Conservation (phyloP, 2,888 invertebrate genomes). For the Arrhopalites spinosus region DNA sequence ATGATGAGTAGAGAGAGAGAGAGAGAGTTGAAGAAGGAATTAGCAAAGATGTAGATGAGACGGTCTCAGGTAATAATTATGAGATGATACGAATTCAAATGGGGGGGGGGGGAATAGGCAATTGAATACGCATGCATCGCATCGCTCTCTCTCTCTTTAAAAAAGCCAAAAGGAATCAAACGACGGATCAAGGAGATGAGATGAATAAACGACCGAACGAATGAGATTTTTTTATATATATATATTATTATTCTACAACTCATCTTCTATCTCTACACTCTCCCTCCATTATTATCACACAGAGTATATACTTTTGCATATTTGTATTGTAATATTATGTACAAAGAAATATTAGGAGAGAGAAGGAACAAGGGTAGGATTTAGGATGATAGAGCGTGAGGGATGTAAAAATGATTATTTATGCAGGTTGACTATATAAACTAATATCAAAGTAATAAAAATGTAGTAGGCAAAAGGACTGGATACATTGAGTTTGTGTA, state of each 20-base stretch:
- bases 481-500: too few species aligned
- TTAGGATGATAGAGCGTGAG: too few species aligned
- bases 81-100: conserved; percentile 36
- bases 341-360: neutral
- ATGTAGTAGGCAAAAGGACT: conserved; percentile 7
- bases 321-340: too few species aligned
- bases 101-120: conserved; percentile 24
- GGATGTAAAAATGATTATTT: conserved; percentile 26
- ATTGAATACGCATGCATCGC: conserved; percentile 32
- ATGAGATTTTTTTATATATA: neutral
- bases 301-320: too few species aligned
- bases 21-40: conserved; percentile 16
- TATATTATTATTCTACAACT: neutral
- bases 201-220: conserved; percentile 16
- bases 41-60: conserved; percentile 32
- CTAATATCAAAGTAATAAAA: conserved; percentile 20
- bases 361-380: too few species aligned
- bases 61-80: conserved; percentile 26
- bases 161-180: conserved; percentile 14
- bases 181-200: neutral
- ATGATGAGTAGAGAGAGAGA: conserved; percentile 16
- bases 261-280: conserved; percentile 3
- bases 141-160: neutral
- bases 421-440: conserved; percentile 13
- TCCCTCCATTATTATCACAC: conserved; percentile 12